phyloP scores from a whole-genome alignment of 2,113 vertebrate species.

The Alouatta palliata region DNA sequence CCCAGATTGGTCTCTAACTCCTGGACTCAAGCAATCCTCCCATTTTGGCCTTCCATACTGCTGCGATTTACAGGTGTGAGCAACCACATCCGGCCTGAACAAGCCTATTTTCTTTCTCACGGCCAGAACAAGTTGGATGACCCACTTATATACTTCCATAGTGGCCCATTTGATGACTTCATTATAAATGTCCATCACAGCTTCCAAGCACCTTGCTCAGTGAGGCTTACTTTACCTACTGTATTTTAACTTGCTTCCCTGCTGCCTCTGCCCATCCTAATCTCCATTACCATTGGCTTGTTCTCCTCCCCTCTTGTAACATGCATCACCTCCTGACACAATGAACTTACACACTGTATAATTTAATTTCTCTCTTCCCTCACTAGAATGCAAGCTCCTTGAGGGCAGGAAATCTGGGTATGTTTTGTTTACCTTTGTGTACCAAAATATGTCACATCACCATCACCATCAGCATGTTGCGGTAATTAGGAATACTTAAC shows the following conservation, averaged over 20 bases:
- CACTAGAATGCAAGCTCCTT: background rate
- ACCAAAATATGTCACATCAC: background rate
- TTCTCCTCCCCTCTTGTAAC: background rate
- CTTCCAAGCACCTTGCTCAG: background rate
- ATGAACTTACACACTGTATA: background rate
- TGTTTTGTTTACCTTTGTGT: background rate
- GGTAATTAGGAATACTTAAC: background rate
- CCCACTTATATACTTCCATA: background rate
- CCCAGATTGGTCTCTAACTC: too few relatives aligned
- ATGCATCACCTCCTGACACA: background rate
- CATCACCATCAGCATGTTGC: background rate
- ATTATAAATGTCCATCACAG: background rate
- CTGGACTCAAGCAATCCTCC: too few relatives aligned
- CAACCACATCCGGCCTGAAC: too few relatives aligned
- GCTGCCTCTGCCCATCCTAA: background rate
- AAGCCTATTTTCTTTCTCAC: background rate
- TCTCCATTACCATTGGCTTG: background rate
- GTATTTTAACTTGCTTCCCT: background rate
- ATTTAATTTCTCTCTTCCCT: background rate
- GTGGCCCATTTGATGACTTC: background rate
- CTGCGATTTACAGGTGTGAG: too few relatives aligned
- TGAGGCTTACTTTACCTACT: background rate
- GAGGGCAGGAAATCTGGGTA: background rate
- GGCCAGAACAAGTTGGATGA: background rate
- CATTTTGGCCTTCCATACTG: too few relatives aligned